Percentiles rank a stretch among this genome's conserved stretches.
Evolutionary conservation across 2,888 invertebrate genomes (phyloP).

Genomic region (Lochmaea crataegi): DNA sequence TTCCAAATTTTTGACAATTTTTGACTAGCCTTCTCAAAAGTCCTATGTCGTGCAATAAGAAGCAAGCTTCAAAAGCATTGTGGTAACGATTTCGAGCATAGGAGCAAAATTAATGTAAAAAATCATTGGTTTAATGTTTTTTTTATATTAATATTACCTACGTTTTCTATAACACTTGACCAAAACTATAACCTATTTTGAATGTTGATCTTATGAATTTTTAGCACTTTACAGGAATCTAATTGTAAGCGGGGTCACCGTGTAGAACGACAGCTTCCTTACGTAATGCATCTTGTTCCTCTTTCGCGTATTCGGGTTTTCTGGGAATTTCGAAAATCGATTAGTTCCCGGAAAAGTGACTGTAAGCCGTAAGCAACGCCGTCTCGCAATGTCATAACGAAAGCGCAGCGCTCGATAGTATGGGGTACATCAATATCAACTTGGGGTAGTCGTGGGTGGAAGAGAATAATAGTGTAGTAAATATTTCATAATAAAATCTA

Average conservation of each 20-base stretch:
- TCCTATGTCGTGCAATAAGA: no score
- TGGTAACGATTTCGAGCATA: no score
- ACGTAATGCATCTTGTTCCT: constrained; percentile 20
- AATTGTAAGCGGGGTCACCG: not conserved
- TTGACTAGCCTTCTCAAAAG: no score
- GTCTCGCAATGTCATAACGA: constrained; percentile 20
- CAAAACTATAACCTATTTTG: no score
- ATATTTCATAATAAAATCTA: not conserved
- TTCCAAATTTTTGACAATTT: no score
- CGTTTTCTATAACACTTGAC: no score
- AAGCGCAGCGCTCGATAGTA: not conserved
- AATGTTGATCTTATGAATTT: not conserved
- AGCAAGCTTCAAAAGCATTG: no score
- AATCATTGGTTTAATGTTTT: no score
- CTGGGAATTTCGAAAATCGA: constrained; percentile 26
- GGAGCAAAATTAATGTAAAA: no score
- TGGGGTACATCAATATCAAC: constrained; percentile 26
- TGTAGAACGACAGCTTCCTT: constrained; percentile 19
- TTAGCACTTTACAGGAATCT: not conserved
- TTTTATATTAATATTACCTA: no score
- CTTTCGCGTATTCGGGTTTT: constrained; percentile 14
- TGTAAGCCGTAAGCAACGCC: constrained; percentile 18
- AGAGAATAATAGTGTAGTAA: not conserved
- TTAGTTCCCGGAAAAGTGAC: constrained; percentile 31
- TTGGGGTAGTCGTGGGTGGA: constrained; percentile 27